phyloP scores from a whole-genome alignment of 2,797 vertebrate species.

The Potorous gilbertii region DNA sequence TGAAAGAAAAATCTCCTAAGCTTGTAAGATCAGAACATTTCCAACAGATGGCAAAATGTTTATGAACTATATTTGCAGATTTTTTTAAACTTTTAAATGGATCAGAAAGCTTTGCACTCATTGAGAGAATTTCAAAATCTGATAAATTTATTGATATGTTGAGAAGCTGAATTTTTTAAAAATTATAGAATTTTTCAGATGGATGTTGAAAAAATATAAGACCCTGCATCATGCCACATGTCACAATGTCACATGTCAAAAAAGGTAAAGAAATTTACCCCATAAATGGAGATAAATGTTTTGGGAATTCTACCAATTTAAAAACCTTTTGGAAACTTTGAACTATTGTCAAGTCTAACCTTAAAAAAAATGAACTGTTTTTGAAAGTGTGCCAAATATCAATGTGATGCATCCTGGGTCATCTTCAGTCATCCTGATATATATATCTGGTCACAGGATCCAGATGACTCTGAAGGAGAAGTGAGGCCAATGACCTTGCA shows the following conservation, averaged over 20 bases:
- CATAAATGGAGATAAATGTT: not conserved
- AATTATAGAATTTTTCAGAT: not conserved
- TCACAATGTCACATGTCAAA: not conserved
- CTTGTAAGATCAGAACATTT: not conserved
- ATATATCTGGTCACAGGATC: too few species aligned
- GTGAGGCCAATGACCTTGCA: too few species aligned
- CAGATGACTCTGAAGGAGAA: too few species aligned
- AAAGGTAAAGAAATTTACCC: not conserved
- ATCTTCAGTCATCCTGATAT: too few species aligned
- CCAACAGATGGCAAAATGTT: not conserved
- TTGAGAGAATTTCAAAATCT: not conserved
- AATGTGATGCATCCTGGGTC: too few species aligned
- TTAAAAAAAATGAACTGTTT: not conserved
- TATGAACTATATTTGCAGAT: not conserved
- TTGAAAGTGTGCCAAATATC: not conserved
- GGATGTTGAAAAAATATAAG: not conserved
- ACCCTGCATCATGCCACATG: not conserved
- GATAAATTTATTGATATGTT: not conserved
- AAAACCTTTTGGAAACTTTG: not conserved
- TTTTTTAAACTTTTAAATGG: not conserved
- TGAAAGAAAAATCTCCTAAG: not conserved
- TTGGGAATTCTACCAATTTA: not conserved
- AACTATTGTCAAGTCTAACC: not conserved
- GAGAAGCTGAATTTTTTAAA: not conserved
- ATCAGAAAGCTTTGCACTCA: not conserved